A percentile compares a stretch with the other conserved stretches of the same genome.
phyloP scores from a whole-genome alignment of 2,797 vertebrate species.

The Spizella passerina region DNA sequence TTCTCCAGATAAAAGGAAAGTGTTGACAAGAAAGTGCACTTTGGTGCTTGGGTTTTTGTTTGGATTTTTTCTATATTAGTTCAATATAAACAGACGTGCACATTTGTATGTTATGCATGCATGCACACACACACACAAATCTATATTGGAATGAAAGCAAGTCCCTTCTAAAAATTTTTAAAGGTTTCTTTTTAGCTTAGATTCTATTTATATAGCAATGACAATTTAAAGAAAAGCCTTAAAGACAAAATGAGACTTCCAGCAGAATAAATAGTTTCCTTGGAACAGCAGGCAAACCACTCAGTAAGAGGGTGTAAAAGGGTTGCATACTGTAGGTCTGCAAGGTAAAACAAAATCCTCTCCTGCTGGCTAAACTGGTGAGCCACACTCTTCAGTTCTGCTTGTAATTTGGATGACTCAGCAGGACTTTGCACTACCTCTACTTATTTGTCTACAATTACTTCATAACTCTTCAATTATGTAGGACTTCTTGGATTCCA shows the following conservation, averaged over 20 bases:
- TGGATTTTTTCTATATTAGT: rapidly evolving
- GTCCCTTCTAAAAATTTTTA: constrained; percentile 16
- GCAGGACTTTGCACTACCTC: not conserved
- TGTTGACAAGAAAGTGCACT: not conserved
- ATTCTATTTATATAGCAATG: constrained; percentile 47
- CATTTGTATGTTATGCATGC: not conserved
- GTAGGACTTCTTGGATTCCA: not conserved
- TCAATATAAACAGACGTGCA: not conserved
- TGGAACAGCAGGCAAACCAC: constrained; percentile 3
- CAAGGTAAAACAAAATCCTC: not conserved
- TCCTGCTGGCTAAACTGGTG: not conserved
- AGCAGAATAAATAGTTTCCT: constrained; percentile 16
- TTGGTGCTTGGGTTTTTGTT: not conserved
- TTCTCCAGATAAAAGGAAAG: not conserved
- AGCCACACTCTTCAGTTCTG: not conserved
- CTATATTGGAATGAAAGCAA: not conserved
- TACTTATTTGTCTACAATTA: not conserved
- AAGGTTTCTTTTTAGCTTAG: constrained; percentile 40
- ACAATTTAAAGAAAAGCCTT: constrained; percentile 35
- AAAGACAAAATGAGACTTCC: constrained; percentile 43
- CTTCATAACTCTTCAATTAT: not conserved
- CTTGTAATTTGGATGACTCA: not conserved
- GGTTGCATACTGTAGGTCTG: not conserved
- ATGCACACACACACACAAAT: not conserved
- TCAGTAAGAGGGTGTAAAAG: not conserved